Base-by-base conservation (phyloP, 2,888 invertebrate species). In the Pycnomerus fuliginosus region DNA sequence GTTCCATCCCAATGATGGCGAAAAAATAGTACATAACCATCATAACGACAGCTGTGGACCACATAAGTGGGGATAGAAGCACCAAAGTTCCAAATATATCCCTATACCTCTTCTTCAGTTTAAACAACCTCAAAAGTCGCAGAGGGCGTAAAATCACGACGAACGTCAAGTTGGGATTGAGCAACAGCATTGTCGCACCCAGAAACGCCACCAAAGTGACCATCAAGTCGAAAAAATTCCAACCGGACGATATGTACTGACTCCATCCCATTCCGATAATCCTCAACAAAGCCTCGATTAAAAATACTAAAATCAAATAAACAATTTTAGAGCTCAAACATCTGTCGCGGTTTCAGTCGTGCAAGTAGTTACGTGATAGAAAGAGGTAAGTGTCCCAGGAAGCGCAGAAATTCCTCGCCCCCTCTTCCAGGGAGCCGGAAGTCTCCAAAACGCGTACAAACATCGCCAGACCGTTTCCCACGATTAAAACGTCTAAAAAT, bases 1-100 rank as follows among this genome's bases (percentile, higher is more conserved):
- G 72, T 69, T 92, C 93, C 90, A 92, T 92, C 35, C 90, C 92
- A 61, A 92, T 82, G 54, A 93, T 87, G 2, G 90, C 89, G 73
- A 90, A 92, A 75, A 88, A 90, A 71, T 90, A 93, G 69, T 90
- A 92, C 71, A 91, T 78, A 56, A 87, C 84, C 39, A 87, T 74
- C 80, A 91, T 87, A 7, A 90, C 90, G 52, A 89, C 80, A 7
- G 85, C 85, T 0, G 91, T 87, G 0, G 90, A 89, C 33, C 85
- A 82, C 83, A 92, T 87, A 12, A 90, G 76, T n/a, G 90, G 87
- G 0, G 87, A 80, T 22, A 92, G 73, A 4, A 64, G 56, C 8
- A 65, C 63, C 25, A 65, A 51, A 13, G 63, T 65, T 16, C 64
- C 63, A 37, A 65, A 65, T 31, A 65, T 64, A 32, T 65, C 64